Evolutionary conservation across 2,113 vertebrate species (phyloP).

Genomic region (Phylloscopus trochilus): DNA sequence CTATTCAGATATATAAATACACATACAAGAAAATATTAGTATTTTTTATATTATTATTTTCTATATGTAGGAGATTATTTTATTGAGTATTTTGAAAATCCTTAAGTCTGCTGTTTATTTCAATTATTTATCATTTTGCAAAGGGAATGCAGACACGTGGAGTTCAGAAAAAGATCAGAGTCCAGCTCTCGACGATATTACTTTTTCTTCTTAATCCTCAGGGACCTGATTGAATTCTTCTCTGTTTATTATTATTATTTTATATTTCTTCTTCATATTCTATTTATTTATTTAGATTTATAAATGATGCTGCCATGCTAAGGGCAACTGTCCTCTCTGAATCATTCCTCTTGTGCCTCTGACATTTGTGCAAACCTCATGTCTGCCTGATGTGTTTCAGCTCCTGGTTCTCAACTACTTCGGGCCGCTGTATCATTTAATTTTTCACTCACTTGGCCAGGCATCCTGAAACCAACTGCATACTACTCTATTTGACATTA

Average conservation of each 20-base stretch:
- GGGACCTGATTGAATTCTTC: not conserved
- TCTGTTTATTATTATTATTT: not conserved
- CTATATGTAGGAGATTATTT: not conserved
- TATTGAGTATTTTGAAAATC: conserved; percentile 12
- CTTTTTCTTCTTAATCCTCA: conserved; percentile 14
- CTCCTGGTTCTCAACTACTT: not conserved
- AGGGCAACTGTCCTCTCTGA: not conserved
- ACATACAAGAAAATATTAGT: not conserved
- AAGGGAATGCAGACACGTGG: not conserved
- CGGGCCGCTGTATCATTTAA: not conserved
- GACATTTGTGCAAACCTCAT: not conserved
- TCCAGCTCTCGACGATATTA: not conserved
- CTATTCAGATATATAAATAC: conserved; percentile 2
- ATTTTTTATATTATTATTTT: conserved; percentile 18
- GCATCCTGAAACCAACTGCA: not conserved
- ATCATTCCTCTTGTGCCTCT: not conserved
- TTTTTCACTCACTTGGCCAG: conserved; percentile 12
- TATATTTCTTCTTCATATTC: not conserved
- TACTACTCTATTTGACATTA: conserved; percentile 22
- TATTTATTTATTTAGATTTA: conserved; percentile 18
- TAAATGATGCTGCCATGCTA: not conserved
- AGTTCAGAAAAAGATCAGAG: conserved; percentile 25
- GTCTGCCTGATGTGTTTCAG: not conserved
- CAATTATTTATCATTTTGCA: conserved; percentile 36
- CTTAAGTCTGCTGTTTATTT: conserved; percentile 19